Percentiles rank a stretch among this genome's conserved stretches.
Evolutionary conservation across 2,888 invertebrate species (phyloP).

Genomic region (Melanophora roralis): DNA sequence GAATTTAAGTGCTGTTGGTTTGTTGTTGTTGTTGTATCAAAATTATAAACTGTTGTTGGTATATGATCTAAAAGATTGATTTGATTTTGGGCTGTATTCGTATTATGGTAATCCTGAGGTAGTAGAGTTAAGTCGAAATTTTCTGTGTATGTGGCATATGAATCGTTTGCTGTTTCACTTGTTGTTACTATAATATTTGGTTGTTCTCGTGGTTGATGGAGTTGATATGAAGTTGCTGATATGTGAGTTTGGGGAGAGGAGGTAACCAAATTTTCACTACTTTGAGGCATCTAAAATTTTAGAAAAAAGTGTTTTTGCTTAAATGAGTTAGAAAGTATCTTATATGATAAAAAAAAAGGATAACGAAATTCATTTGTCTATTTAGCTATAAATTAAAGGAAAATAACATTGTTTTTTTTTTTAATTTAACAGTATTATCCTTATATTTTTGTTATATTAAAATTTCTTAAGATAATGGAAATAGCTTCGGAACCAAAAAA

Average conservation of each 20-base stretch:
- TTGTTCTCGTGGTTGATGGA: slow-evolving; percentile 54
- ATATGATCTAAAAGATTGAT: slow-evolving; percentile 66
- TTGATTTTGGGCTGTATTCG: slow-evolving; percentile 66
- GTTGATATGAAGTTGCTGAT: slow-evolving; percentile 62
- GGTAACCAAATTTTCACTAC: slow-evolving; percentile 45
- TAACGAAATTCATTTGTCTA: no score
- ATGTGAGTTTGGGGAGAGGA: not conserved
- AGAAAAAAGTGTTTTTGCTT: no score
- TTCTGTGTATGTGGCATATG: slow-evolving; percentile 78
- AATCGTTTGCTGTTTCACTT: slow-evolving; percentile 65
- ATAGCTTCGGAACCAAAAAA: no score
- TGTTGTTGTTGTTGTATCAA: slow-evolving; percentile 32
- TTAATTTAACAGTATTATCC: no score
- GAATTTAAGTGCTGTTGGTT: slow-evolving; percentile 2
- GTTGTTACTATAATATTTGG: slow-evolving; percentile 41
- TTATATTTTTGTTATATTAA: no score
- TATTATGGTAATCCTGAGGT: slow-evolving; percentile 77
- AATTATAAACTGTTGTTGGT: slow-evolving; percentile 68
- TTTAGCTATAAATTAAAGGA: no score
- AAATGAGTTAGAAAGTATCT: not conserved
- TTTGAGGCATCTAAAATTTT: slow-evolving; percentile 68
- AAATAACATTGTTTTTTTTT: no score
- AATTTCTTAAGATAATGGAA: no score
- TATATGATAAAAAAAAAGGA: no score
- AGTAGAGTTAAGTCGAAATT: slow-evolving; percentile 86